Evolutionary conservation across 2,113 vertebrate species (phyloP).

Genomic region (Columba livia): DNA sequence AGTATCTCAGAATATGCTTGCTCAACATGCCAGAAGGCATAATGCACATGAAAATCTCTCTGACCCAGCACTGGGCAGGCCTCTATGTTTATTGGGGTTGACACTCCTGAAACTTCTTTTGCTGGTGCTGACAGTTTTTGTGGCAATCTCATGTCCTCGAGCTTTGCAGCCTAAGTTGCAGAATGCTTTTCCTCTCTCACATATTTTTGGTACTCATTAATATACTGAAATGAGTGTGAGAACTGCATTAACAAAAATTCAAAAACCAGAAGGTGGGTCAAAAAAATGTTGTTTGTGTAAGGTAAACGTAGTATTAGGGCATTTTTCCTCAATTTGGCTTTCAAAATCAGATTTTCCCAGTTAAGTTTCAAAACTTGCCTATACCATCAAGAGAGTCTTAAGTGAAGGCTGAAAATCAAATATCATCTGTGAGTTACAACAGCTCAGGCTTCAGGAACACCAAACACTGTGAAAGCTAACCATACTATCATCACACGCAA

Average conservation of each 20-base stretch:
- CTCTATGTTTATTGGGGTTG: not conserved
- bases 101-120: slow-evolving; percentile 20
- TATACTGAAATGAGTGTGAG: not conserved
- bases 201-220: not conserved
- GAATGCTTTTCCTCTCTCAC: not conserved
- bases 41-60: not conserved
- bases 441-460: not conserved
- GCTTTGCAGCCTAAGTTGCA: not conserved
- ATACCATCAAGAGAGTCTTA: not conserved
- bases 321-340: not conserved
- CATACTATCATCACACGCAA: not conserved
- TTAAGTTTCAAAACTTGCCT: not conserved
- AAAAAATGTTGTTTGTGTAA: not conserved
- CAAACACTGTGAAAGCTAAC: not conserved
- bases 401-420: not conserved
- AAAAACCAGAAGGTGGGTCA: not conserved
- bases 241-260: not conserved
- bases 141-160: not conserved
- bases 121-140: not conserved
- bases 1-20: slow-evolving; percentile 18
- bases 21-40: slow-evolving; percentile 14
- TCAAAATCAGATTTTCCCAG: not conserved
- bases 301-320: not conserved
- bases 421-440: not conserved
- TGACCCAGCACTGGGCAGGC: not conserved